A percentile compares a stretch with the other conserved stretches of the same genome.
Conservation (phyloP, 2,888 invertebrate species). For the Cyclophora punctaria region DNA sequence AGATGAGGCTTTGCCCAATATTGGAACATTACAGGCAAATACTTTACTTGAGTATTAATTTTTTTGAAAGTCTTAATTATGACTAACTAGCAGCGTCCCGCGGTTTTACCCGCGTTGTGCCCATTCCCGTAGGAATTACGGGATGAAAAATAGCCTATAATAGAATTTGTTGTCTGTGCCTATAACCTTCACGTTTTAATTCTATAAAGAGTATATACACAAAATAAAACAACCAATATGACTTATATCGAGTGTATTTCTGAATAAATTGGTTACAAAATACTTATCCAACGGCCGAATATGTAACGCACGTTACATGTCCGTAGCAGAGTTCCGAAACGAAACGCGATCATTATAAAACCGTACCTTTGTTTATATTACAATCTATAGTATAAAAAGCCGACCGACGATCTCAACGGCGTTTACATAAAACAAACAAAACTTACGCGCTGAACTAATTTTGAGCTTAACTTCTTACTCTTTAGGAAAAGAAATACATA, state of each 20-base stretch:
- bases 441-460: conserved; percentile 47
- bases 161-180: too few relatives aligned
- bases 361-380: conserved; percentile 46
- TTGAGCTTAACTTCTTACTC: conserved; percentile 70
- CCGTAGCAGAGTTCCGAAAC: conserved; percentile 48
- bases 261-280: conserved; percentile 74
- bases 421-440: conserved; percentile 39
- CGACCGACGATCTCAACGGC: conserved; percentile 52
- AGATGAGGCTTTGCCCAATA: too few relatives aligned
- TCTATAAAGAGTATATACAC: background rate
- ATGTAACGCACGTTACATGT: conserved; percentile 39
- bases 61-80: too few relatives aligned
- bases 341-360: conserved; percentile 53
- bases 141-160: too few relatives aligned
- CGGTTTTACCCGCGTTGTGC: too few relatives aligned
- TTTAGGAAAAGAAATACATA: conserved; percentile 61
- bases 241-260: conserved; percentile 75
- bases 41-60: too few relatives aligned
- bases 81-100: too few relatives aligned
- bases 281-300: conserved; percentile 56
- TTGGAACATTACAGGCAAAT: too few relatives aligned
- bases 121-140: too few relatives aligned
- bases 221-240: conserved; percentile 59
- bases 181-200: too few relatives aligned
- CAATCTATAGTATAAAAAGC: conserved; percentile 67